Evolutionary conservation across 2,797 vertebrate genomes (phyloP), one percentile per base, ranked within the genome.

Genomic region (Lepilemur ruficaudatus): DNA sequence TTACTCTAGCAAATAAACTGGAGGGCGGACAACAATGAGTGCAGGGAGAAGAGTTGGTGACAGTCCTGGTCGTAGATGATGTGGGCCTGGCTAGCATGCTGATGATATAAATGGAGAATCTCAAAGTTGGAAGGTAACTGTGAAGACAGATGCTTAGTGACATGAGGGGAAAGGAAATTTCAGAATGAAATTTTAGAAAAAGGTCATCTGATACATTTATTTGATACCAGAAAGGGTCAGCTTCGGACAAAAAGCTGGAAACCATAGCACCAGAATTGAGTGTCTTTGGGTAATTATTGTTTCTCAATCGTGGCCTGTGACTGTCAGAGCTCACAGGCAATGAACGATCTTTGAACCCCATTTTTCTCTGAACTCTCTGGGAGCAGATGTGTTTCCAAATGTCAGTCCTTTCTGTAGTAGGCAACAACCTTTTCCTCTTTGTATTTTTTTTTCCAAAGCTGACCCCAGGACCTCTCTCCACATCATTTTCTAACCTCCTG

Each of bases 301-400:
- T 78, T 87, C 63, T 93, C 32, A 23, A 20, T 69, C 52, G 11
- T 79, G 46, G n/a, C 83, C 52, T 96, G 57, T 86, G 50, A 41
- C 84, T 55, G 9, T 86, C 59, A 75, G 55, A 87, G 28, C 41
- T 95, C 65, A 79, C 0, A 93, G 75, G 85, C 17, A 38, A 75
- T 1, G n/a, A 28, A 6, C 0, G 1, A 32, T 89, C 75, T 95
- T 88, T 95, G 82, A 93, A 84, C n/a, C 43, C 28, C 20, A 1
- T 95, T 95, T 86, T 25, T 43, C 20, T 13, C 59, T 76, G 83
- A 96, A 89, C 38, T 94, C 63, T 89, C n/a, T 2, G 50, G 93
- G 83, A 97, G 55, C 89, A 97, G 79, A 94, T 67, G 57, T 89
- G 30, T 89, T 94, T 94, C 75, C 73, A 92, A 97, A 95, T 35